Base-by-base conservation (phyloP, 2,888 invertebrate species). In the Lordiphosa andalusiaca region DNA sequence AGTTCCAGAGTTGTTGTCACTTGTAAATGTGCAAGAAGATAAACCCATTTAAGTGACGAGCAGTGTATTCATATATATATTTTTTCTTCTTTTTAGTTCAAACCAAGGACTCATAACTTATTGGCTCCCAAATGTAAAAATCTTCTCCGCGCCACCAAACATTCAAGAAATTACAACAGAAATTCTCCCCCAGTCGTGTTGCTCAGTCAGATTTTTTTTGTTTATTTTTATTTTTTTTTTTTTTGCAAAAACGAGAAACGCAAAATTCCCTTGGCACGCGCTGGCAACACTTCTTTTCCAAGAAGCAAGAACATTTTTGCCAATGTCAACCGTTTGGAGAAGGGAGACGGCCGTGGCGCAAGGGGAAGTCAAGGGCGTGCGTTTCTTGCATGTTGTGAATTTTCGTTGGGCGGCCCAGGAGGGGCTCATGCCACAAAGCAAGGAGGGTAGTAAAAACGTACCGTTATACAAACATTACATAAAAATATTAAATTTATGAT, bases 401-500 rank as follows among this genome's bases (percentile, higher is more conserved):
- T 65, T 65, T 63, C 21, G 44, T 46, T 16, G 33, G n/a, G 42
- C 35, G 41, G 39, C 36, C 37, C 38, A 10, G 33, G 42, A 16
- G 40, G 21, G 61, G 46, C 59, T 21, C 48, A 44, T 58, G 59
- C 51, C 67, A 58, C 66, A 58, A 13, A 57, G 61, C 4, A 7
- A 55, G 61, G 53, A 63, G 70, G 73, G 85, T 67, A 78, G 83
- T 78, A 82, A 82, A 78, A 75, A 66, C 73, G 75, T 75, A 80
- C 80, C 69, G 80, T 80, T 84, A 82, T 84, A 71, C 85, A 80
- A 80, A 80, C 80, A 84, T 80, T 71, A 82, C 85, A 80, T 84
- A 80, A 84, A 84, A 80, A 80, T 80, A 84, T 84, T 80, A 84
- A 80, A 84, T 80, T 80, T 80, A 80, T 83, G 85, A 71, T 78